A percentile compares a stretch with the other conserved stretches of the same genome.
These are phyloP conservation scores for Gymnosoma rotundatum DNA, from an alignment of 2,888 invertebrate species.

Conservation along the genomic window DNA sequence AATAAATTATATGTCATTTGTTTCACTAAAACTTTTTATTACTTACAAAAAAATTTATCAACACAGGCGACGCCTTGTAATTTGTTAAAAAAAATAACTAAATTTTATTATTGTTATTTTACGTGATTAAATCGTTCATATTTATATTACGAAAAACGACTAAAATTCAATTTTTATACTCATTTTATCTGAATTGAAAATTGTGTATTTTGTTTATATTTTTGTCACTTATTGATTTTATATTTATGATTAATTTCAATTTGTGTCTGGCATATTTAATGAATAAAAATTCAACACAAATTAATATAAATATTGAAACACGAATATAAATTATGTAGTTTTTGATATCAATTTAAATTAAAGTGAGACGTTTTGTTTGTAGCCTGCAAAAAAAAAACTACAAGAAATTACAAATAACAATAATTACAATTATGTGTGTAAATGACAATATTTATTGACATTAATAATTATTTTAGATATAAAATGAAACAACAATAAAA, in stretches of 20 bases:
- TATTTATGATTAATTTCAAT: conserved; percentile 64
- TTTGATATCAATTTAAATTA: conserved; percentile 62
- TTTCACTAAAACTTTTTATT: conserved; percentile 4
- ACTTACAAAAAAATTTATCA: neutral
- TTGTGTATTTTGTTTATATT: conserved; percentile 1
- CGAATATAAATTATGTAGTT: conserved; percentile 15
- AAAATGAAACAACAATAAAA: conserved; percentile 23
- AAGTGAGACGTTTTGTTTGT: conserved; percentile 49
- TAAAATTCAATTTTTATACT: conserved; percentile 2
- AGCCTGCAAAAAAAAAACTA: neutral
- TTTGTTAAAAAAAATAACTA: conserved; percentile 27
- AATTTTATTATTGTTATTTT: conserved; percentile 17
- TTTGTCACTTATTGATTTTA: conserved; percentile 59
- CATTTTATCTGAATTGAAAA: conserved; percentile 27
- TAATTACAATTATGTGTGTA: conserved; percentile 34
- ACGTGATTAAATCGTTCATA: conserved; percentile 6
- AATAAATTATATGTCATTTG: conserved; percentile 54
- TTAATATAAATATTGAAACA: conserved; percentile 54
- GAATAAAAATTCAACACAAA: conserved; percentile 55
- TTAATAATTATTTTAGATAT: conserved; percentile 47
- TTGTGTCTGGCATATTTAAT: conserved; percentile 67
- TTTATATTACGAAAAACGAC: conserved; percentile 1
- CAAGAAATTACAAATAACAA: neutral
- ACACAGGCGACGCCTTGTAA: conserved; percentile 23
- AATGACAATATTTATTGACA: conserved; percentile 53